Evolutionary conservation across 2,888 invertebrate species (phyloP).

Genomic region (Hydropsyche betteni): DNA sequence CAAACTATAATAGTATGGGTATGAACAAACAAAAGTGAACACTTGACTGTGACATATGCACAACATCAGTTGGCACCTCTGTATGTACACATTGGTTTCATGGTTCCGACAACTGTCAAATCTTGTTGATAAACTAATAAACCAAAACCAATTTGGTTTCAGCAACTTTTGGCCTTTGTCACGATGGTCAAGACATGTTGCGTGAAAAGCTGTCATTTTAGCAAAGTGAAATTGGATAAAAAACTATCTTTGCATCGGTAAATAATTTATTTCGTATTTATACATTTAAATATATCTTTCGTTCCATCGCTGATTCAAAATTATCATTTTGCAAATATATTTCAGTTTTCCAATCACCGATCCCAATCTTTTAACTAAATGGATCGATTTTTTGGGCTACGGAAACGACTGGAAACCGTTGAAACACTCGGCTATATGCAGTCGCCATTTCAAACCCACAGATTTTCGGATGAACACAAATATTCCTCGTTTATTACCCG

Average conservation of each 20-base stretch:
- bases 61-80: too few species aligned
- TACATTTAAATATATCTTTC: background rate
- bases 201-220: slow-evolving; percentile 38
- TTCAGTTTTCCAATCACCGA: slow-evolving; percentile 57
- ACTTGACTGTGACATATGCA: too few species aligned
- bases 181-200: slow-evolving; percentile 41
- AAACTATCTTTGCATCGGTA: slow-evolving; percentile 41
- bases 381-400: slow-evolving; percentile 58
- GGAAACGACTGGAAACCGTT: slow-evolving; percentile 57
- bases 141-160: background rate
- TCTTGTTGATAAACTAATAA: too few species aligned
- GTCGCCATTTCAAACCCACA: slow-evolving; percentile 57
- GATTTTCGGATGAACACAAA: slow-evolving; percentile 55
- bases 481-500: slow-evolving; percentile 25
- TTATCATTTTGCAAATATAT: background rate
- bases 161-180: background rate
- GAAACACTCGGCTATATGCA: slow-evolving; percentile 59
- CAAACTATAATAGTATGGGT: too few species aligned
- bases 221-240: slow-evolving; percentile 6
- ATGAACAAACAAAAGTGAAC: too few species aligned
- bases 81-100: too few species aligned
- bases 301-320: background rate
- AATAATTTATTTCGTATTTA: background rate
- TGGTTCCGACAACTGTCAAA: too few species aligned
- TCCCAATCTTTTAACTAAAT: slow-evolving; percentile 56